phyloP scores from a whole-genome alignment of 1,140 invertebrate genomes.

The Octopus sinensis region DNA sequence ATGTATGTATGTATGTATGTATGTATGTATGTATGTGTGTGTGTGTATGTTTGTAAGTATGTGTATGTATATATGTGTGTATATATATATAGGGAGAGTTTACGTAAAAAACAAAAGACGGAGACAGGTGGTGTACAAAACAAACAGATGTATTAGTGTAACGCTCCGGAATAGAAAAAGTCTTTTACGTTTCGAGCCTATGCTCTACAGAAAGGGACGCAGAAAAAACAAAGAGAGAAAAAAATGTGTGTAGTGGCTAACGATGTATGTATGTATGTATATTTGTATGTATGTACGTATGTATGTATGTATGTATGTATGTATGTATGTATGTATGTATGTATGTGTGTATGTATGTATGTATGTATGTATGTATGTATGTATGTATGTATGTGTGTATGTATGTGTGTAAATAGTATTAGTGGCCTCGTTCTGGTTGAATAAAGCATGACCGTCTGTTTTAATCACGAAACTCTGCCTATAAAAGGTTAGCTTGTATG shows the following conservation, averaged over 20 bases:
- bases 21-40: background rate
- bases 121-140: too few relatives aligned
- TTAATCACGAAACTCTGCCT: background rate
- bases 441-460: background rate
- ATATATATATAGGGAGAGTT: background rate
- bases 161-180: too few relatives aligned
- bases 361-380: background rate
- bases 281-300: background rate
- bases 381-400: background rate
- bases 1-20: background rate
- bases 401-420: background rate
- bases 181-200: too few relatives aligned
- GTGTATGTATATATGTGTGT: background rate
- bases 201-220: too few relatives aligned
- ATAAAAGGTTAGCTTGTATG: background rate
- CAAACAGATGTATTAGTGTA: too few relatives aligned
- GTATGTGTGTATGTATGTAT: background rate
- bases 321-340: background rate
- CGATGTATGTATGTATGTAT: background rate
- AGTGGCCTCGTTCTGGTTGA: background rate
- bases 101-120: too few relatives aligned
- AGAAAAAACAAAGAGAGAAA: too few relatives aligned
- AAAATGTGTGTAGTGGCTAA: background rate
- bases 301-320: background rate
- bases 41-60: too few relatives aligned